Base-by-base conservation (phyloP, 2,797 vertebrate species). In the Gobio occitaniae region DNA sequence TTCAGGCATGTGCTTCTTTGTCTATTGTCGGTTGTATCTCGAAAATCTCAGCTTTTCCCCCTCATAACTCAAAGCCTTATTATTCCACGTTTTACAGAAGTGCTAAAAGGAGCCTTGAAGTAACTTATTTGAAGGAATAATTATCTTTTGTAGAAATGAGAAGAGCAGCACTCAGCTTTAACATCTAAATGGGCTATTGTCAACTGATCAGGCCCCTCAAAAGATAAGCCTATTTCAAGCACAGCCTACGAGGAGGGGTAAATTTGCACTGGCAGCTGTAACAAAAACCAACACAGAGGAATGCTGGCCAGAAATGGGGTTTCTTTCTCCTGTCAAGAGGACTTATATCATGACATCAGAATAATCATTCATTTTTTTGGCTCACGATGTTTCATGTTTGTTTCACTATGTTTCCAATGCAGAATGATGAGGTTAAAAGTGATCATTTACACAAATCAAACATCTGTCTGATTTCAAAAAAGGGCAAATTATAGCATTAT, bases 191-290 rank as follows among this genome's bases (percentile, higher is more conserved):
- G 89, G 94, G 91, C 93, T 93, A 94, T 95, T 94, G 94, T 95
- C 90, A 91, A 93, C 93, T 91, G 90, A 89, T 89, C 89, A 89
- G 91, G 92, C 91, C 89, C 92, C 88, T 92, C 87, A 87, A 88
- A 91, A 94, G 95, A 95, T 95, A 96, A 96, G 94, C 94, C 93
- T 92, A 90, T 94, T 95, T 94, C 90, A 94, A 91, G 90, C 91
- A 82, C 87, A 92, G 92, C 91, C 92, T 94, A 94, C 92, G 90
- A 92, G 89, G 82, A 89, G 90, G 89, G 88, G 89, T 92, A 95
- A 96, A 96, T 95, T 91, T 92, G 93, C 91, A 93, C 88, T 95
- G 95, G 95, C 95, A 95, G 93, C 93, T 95, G 94, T 92, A 95
- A 95, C 95, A 95, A 95, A 95, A 91, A 91, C 88, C 89, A 78